phyloP scores from a whole-genome alignment of 2,888 invertebrate genomes.

The Drosophila nigricruria region DNA sequence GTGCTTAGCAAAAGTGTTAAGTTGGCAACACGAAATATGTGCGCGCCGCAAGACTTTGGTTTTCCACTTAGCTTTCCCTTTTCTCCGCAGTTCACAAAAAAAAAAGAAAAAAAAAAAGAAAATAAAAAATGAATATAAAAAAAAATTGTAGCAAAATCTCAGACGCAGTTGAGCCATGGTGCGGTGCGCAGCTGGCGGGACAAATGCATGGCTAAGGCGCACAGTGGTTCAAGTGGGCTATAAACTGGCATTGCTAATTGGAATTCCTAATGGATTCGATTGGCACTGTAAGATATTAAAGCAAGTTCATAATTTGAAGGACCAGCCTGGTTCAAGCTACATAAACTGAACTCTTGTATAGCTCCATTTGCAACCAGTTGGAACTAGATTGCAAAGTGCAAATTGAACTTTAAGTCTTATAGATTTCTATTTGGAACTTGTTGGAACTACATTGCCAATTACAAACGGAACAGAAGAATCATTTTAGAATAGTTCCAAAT shows the following conservation, averaged over 20 bases:
- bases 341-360: background rate
- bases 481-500: too few species aligned
- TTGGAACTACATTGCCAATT: too few species aligned
- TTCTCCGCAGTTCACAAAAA: conserved; percentile 9
- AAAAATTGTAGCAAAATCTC: conserved; percentile 21
- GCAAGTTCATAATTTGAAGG: too few species aligned
- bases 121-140: background rate
- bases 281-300: too few species aligned
- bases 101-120: background rate
- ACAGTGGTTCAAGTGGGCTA: conserved; percentile 36
- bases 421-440: background rate
- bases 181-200: conserved; percentile 3
- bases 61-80: conserved; percentile 37
- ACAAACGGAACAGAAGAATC: too few species aligned
- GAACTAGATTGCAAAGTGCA: background rate
- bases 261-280: background rate
- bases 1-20: conserved; percentile 75
- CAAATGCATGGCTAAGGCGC: conserved; percentile 21
- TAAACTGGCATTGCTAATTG: background rate
- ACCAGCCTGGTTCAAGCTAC: background rate
- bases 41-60: conserved; percentile 75
- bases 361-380: background rate
- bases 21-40: conserved; percentile 78
- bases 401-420: background rate
- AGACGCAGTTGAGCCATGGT: conserved; percentile 12